A percentile compares a stretch with the other conserved stretches of the same genome.
phyloP scores from a whole-genome alignment of 2,113 vertebrate genomes.

The Pangasianodon hypophthalmus region DNA sequence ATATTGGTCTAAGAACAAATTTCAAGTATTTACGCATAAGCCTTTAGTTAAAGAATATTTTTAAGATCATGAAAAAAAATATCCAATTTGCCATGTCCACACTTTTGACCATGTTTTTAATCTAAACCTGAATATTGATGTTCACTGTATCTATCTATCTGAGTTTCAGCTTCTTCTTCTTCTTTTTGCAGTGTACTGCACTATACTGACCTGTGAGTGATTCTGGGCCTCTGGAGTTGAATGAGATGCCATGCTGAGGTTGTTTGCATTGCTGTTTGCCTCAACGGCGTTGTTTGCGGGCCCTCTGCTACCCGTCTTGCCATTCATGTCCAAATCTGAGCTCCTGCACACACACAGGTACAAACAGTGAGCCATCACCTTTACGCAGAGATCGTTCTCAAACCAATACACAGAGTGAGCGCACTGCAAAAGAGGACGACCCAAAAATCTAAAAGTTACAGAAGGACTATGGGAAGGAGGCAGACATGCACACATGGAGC shows the following conservation, averaged over 20 bases:
- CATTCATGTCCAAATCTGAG: constrained; percentile 83
- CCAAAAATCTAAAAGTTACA: constrained; percentile 5
- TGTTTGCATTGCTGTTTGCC: constrained; percentile 75
- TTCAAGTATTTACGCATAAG: background rate
- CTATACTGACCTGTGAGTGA: constrained; percentile 76
- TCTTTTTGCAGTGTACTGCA: background rate
- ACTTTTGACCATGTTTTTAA: background rate
- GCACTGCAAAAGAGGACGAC: background rate
- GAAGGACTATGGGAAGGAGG: constrained; percentile 42
- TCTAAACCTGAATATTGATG: background rate
- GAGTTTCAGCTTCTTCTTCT: background rate
- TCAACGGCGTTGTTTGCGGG: constrained; percentile 66
- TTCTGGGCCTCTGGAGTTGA: constrained; percentile 72
- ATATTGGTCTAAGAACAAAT: background rate
- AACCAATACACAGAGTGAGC: constrained; percentile 1
- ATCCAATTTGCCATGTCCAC: background rate
- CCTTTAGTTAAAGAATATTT: background rate
- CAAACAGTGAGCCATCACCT: constrained; percentile 27
- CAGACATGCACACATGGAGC: constrained; percentile 38
- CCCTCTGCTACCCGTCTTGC: constrained; percentile 74
- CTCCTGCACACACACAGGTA: constrained; percentile 59
- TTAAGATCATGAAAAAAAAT: background rate
- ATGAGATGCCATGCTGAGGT: constrained; percentile 82
- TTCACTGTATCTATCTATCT: background rate
- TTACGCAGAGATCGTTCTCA: constrained; percentile 20